Evolutionary conservation across 1,140 invertebrate species (phyloP), one percentile per base, ranked within the genome.

Genomic region (Dolichoris vasculosae): DNA sequence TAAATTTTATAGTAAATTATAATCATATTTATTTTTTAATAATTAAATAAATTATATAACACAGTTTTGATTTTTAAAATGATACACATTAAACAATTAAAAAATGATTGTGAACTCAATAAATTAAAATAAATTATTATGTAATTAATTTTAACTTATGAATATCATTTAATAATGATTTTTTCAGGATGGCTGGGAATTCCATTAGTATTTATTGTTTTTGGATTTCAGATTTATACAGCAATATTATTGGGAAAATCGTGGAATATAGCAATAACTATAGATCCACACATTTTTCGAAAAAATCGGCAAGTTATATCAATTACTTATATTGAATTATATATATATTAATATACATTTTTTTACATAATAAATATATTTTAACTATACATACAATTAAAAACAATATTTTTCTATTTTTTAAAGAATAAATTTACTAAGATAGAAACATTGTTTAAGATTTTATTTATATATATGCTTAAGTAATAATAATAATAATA

Each of bases 191-290:
- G 95, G 84, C 95, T 96, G 80, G 96, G 96, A 0, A 94, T 97
- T 67, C 95, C 96, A 2, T 88, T 97, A 43, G 95, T 96, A 20
- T 69, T 96, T 38, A 90, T 95, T 30, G 95, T 97, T 15, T 95
- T 96, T 87, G 90, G 94, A 8, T 90, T 96, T 46, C 96, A 97
- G 94, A 94, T 97, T 73, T 97, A 97, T 88, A 97, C 96, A 2
- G 96, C 96, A 0, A 94, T 95, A 51, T 90, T 97, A 26, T 92
- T 97, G 23, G 96, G 96, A 2, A 94, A 95, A 88, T 96, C 96
- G 92, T 97, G 96, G 96, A 93, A 95, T 4, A 95, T 97, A 55
- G 96, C 96, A 0, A 95, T 95, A 89, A 89, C 94, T 77, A 92
- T 97, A 30, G 93, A 96, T 89, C 95, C 96, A 0, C 91, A 94